Base-by-base conservation (phyloP, 2,113 vertebrate species). In the Emydocephalus ijimae region DNA sequence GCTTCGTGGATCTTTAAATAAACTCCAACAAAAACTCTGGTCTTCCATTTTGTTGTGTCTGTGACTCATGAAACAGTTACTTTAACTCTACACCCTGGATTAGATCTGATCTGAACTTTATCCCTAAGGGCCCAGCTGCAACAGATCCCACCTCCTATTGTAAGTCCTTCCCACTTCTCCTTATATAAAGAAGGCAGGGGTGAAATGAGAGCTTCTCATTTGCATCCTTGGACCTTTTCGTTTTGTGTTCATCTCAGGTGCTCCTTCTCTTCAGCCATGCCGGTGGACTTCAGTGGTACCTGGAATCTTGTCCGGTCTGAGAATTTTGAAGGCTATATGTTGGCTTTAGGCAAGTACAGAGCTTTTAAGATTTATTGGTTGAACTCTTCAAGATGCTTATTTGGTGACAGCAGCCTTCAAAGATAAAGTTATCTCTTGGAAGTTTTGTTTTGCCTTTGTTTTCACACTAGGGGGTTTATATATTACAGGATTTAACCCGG, bases 271-370 rank as follows among this genome's bases (percentile, higher is more conserved):
- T 21, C 74, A 2, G 54, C 93, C 95, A 98, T 98, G 98, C 97
- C 98, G 18, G 93, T 94, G 34, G 97, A 98, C 95, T 95, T 98
- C 91, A 98, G 95, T 56, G 98, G 98, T 18, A 98, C 97, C 88
- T 99, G 98, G 99, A 98, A 98, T 61, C 97, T 98, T n/a, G 89
- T 97, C 94, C 98, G 97, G 97, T 98, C 95, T 95, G 97, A 98
- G 93, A 99, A 99, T 96, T 97, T 98, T 29, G 98, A 99, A 34
- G 95, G 98, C 56, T 99, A 98, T 89, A 98, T 99, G 98, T 94
- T 96, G 92, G 98, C 97, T 89, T 95, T 99, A 94, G 98, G 99
- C 98, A 97, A 95, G 98, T 93, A 48, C 0, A 15, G 34, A 0
- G 12, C 0, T 87, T 48, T 48, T 45, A 29, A 2, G 5, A 15